A percentile compares a stretch with the other conserved stretches of the same genome.
Evolutionary conservation across 1,140 invertebrate species (phyloP).

Genomic region (Aleiodes sp.): DNA sequence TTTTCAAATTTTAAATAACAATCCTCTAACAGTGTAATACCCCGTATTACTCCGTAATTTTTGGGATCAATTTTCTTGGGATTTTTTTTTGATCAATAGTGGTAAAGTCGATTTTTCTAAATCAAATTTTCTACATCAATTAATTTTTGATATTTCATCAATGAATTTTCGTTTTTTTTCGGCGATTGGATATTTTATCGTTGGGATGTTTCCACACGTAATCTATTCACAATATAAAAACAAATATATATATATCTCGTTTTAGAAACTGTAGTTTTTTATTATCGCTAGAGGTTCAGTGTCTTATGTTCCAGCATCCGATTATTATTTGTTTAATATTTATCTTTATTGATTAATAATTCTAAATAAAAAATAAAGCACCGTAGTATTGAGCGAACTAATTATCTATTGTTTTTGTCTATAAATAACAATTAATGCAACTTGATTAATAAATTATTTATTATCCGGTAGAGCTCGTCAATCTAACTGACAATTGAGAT

Average conservation of each 20-base stretch:
- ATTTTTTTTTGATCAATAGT: too few relatives aligned
- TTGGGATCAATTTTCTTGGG: too few relatives aligned
- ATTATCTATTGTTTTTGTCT: not conserved
- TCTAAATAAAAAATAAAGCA: conserved; percentile 14
- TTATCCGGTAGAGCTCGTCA: conserved; percentile 22
- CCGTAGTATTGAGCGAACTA: conserved; percentile 1
- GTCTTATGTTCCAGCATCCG: conserved; percentile 11
- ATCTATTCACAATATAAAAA: too few relatives aligned
- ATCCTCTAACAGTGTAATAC: too few relatives aligned
- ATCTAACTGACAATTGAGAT: not conserved
- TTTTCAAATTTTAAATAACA: too few relatives aligned
- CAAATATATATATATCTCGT: conserved; percentile 2
- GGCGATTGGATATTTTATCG: too few relatives aligned
- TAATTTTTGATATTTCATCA: too few relatives aligned
- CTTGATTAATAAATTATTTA: conserved; percentile 2
- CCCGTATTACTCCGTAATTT: too few relatives aligned
- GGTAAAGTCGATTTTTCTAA: too few relatives aligned
- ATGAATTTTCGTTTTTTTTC: too few relatives aligned
- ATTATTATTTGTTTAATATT: not conserved
- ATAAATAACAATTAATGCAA: conserved; percentile 7
- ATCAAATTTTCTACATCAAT: too few relatives aligned
- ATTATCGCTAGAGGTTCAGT: conserved; percentile 7
- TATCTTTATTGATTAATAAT: not conserved
- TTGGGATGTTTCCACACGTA: too few relatives aligned
- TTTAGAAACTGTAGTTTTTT: conserved; percentile 8